Percentiles rank a stretch among this genome's conserved stretches.
Evolutionary conservation across 2,113 vertebrate species (phyloP).

Genomic region (Gopherus evgoodei): DNA sequence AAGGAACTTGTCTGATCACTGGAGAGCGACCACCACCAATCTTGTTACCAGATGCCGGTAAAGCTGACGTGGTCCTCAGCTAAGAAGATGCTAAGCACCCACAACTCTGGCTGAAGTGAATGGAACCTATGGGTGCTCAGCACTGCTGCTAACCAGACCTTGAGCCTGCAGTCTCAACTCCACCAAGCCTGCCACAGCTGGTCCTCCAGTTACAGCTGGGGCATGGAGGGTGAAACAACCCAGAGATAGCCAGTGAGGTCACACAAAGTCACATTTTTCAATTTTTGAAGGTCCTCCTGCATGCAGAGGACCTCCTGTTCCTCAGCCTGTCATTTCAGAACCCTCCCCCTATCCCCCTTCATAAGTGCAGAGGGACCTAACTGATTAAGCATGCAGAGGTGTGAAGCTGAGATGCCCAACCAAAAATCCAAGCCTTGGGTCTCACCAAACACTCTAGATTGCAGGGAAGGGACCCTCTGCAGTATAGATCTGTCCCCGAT

Average conservation of each 20-base stretch:
- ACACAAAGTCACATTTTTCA: neutral
- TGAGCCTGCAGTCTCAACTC: neutral
- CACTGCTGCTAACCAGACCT: neutral
- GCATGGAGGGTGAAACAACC: neutral
- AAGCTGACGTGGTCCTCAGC: neutral
- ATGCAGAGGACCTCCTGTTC: neutral
- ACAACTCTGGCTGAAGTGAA: neutral
- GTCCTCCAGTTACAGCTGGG: neutral
- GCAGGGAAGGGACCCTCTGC: neutral
- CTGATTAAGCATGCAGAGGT: neutral
- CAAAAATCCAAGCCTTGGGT: neutral
- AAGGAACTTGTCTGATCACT: neutral
- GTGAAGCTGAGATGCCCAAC: neutral
- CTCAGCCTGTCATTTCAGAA: neutral
- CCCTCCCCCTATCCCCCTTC: neutral
- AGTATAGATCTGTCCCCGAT: neutral
- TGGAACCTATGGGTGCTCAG: neutral
- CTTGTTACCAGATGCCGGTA: neutral
- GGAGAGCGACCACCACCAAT: neutral
- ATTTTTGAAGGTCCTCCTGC: neutral
- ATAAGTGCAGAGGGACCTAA: neutral
- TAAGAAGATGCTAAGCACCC: neutral
- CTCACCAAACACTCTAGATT: neutral
- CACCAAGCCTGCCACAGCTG: neutral
- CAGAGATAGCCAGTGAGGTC: too few relatives aligned